Conservation (phyloP, 2,797 vertebrate species). For the Microchirus variegatus region DNA sequence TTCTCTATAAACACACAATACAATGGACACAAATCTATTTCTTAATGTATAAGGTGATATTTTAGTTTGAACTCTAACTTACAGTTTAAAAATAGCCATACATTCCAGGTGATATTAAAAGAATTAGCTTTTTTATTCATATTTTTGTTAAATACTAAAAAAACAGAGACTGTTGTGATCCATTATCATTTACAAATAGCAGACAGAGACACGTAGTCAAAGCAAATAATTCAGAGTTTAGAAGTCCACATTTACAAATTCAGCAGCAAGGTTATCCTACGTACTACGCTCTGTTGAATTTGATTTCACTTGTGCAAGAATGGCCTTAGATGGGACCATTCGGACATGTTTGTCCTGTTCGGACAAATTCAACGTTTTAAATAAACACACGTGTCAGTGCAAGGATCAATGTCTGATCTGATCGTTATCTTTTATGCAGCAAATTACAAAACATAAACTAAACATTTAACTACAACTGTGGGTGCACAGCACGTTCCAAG, state of each 20-base stretch:
- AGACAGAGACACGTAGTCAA: neutral
- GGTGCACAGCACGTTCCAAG: slow-evolving; percentile 7
- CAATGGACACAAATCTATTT: neutral
- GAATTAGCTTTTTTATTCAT: too few relatives aligned
- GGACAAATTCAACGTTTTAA: slow-evolving; percentile 40
- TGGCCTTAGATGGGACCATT: neutral
- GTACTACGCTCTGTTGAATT: too few relatives aligned
- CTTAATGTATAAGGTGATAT: too few relatives aligned
- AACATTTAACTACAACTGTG: slow-evolving; percentile 25
- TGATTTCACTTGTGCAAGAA: slow-evolving; percentile 30
- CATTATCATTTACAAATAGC: too few relatives aligned
- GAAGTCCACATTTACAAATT: too few relatives aligned
- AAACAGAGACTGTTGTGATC: too few relatives aligned
- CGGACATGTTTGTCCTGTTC: slow-evolving; percentile 5
- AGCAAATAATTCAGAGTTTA: slow-evolving; percentile 12
- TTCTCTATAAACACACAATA: neutral
- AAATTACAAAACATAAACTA: slow-evolving; percentile 39
- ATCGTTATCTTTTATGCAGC: neutral
- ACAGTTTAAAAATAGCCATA: too few relatives aligned
- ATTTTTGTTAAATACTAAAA: too few relatives aligned
- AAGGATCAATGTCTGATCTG: slow-evolving; percentile 28
- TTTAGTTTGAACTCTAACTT: too few relatives aligned
- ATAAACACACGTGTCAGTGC: slow-evolving; percentile 7
- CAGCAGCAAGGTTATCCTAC: too few relatives aligned
- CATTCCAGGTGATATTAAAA: neutral